These are phyloP conservation scores for Macrochelys suwanniensis DNA, from an alignment of 2,797 vertebrate species.

Conservation along the genomic window DNA sequence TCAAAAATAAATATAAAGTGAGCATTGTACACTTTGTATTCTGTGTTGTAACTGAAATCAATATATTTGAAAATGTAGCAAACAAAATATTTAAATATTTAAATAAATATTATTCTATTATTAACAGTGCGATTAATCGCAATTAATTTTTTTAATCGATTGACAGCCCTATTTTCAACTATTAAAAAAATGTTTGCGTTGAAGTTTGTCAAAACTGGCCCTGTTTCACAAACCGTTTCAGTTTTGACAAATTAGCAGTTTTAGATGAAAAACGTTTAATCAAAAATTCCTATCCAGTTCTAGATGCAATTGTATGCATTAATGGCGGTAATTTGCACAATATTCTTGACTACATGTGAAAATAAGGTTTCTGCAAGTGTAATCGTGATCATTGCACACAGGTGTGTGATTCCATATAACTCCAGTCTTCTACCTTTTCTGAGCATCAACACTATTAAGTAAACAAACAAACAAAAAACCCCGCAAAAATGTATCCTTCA, in stretches of 20 bases:
- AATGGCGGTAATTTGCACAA: fast-evolving
- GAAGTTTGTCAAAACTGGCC: not conserved
- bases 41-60: too few relatives aligned
- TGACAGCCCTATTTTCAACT: too few relatives aligned
- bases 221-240: not conserved
- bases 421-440: too few relatives aligned
- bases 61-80: too few relatives aligned
- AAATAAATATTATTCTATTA: too few relatives aligned
- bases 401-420: not conserved
- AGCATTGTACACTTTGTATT: too few relatives aligned
- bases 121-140: too few relatives aligned
- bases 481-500: not conserved
- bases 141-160: too few relatives aligned
- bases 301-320: not conserved
- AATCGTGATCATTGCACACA: not conserved
- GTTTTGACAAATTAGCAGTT: not conserved
- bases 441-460: not conserved
- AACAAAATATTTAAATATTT: too few relatives aligned
- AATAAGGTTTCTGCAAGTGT: not conserved
- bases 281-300: not conserved
- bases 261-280: not conserved
- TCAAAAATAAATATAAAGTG: too few relatives aligned
- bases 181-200: not conserved
- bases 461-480: not conserved
- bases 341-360: too few relatives aligned